These are phyloP conservation scores for Morphnarchus princeps DNA, from an alignment of 2,113 vertebrate species.

Conservation along the genomic window DNA sequence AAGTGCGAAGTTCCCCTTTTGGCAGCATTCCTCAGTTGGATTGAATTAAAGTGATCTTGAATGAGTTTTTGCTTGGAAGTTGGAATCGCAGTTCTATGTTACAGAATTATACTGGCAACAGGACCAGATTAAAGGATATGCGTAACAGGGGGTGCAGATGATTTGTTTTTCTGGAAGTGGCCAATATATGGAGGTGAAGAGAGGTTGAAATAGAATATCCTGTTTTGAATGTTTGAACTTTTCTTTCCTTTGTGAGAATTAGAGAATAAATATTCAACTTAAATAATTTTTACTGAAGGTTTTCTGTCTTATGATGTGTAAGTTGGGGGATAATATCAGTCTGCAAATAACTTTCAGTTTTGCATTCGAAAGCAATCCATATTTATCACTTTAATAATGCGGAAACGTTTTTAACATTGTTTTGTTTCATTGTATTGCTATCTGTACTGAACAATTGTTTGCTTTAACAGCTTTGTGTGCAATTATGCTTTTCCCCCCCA, in stretches of 20 bases:
- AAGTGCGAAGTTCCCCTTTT: neutral
- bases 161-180: neutral
- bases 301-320: neutral
- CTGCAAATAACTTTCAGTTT: neutral
- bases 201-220: neutral
- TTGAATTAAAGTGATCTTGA: neutral
- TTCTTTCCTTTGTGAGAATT: neutral
- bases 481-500: rapidly evolving
- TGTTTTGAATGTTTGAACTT: neutral
- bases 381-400: neutral
- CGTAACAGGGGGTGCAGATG: neutral
- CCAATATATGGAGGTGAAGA: neutral
- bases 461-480: neutral
- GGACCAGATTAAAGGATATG: neutral
- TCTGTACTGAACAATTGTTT: neutral
- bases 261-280: neutral
- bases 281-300: neutral
- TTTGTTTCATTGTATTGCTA: neutral
- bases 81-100: neutral
- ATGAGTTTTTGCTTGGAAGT: neutral
- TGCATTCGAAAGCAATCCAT: rapidly evolving
- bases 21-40: neutral
- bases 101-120: neutral
- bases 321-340: neutral
- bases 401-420: neutral